Evolutionary conservation across 2,888 invertebrate genomes (phyloP).

Genomic region (Hypolimnas misippus): DNA sequence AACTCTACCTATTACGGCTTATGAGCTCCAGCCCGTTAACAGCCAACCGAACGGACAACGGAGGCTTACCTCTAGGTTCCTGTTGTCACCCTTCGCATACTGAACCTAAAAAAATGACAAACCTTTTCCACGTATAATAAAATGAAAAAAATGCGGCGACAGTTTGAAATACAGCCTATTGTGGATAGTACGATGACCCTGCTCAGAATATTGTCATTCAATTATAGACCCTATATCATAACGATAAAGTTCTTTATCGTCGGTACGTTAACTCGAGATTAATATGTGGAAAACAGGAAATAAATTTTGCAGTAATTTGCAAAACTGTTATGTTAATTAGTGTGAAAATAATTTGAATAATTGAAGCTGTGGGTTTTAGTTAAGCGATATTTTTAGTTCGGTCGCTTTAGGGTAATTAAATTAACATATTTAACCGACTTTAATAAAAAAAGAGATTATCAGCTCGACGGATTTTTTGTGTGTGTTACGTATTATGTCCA

Average conservation of each 20-base stretch:
- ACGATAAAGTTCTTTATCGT: background rate
- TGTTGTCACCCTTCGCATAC: too few species aligned
- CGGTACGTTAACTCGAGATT: background rate
- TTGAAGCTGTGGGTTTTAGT: background rate
- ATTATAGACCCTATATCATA: background rate
- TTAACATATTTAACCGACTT: too few species aligned
- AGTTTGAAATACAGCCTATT: slow-evolving; percentile 34
- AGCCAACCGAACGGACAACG: too few species aligned
- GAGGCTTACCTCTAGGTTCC: too few species aligned
- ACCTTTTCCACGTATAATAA: slow-evolving; percentile 17
- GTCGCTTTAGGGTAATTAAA: background rate
- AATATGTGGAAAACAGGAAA: slow-evolving; percentile 9
- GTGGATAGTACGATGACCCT: slow-evolving; percentile 31
- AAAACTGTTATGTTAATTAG: background rate
- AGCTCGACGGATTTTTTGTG: too few species aligned
- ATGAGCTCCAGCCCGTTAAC: too few species aligned
- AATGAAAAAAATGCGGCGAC: slow-evolving; percentile 32
- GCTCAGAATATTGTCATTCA: background rate
- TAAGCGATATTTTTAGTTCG: background rate
- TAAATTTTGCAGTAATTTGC: background rate
- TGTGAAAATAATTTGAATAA: slow-evolving; percentile 2
- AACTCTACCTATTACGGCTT: too few species aligned
- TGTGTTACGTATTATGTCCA: too few species aligned
- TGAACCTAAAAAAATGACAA: background rate
- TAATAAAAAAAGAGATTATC: too few species aligned